Evolutionary conservation across 1,140 invertebrate species (phyloP).

Genomic region (Ips nitidus): DNA sequence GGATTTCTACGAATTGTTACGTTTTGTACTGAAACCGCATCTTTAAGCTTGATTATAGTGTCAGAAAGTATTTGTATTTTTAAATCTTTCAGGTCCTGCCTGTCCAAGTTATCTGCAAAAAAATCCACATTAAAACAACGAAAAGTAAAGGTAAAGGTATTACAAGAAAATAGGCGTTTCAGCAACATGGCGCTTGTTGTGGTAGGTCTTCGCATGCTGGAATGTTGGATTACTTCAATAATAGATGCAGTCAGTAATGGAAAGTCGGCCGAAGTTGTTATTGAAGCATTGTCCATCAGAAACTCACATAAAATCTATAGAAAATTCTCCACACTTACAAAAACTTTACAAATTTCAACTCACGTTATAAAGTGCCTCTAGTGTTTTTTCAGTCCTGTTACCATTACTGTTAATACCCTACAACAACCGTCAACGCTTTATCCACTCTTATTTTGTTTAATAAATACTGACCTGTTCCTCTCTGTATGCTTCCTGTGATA

Average conservation of each 20-base stretch:
- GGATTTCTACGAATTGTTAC: conserved; percentile 41
- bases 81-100: too few species aligned
- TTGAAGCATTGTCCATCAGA: conserved; percentile 1
- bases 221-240: conserved; percentile 36
- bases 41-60: too few species aligned
- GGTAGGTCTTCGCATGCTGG: conserved; percentile 40
- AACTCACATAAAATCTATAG: conserved; percentile 18
- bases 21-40: conserved; percentile 5
- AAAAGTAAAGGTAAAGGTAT: too few species aligned
- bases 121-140: too few species aligned
- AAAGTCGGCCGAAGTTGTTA: conserved; percentile 17
- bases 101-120: too few species aligned
- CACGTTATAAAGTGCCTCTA: conserved; percentile 40
- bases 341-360: conserved; percentile 19
- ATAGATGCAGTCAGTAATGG: conserved; percentile 16
- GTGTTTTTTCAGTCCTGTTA: conserved; percentile 28
- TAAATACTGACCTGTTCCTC: too few species aligned
- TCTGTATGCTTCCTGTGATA: too few species aligned
- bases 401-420: background rate
- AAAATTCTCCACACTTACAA: conserved; percentile 5
- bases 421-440: background rate
- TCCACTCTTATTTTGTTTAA: too few species aligned
- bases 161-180: background rate
- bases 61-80: too few species aligned
- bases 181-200: conserved; percentile 29